Percentiles rank a stretch among this genome's conserved stretches.
Evolutionary conservation across 2,797 vertebrate genomes (phyloP).

Genomic region (Fratercula arctica): DNA sequence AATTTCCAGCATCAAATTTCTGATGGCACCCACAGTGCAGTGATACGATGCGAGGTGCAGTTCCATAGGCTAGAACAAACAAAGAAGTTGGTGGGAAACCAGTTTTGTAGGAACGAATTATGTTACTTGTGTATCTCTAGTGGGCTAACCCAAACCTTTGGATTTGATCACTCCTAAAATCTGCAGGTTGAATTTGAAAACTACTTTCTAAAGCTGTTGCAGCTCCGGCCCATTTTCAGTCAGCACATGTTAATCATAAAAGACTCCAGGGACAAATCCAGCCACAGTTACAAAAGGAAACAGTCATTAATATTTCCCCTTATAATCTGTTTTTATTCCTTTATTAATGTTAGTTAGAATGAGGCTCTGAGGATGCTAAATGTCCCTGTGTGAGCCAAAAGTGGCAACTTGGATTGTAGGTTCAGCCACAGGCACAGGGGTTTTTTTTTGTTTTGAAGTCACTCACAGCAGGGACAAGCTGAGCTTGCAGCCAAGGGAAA

Average conservation of each 20-base stretch:
- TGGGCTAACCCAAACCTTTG: background rate
- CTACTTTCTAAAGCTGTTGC: background rate
- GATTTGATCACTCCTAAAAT: background rate
- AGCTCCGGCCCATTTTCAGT: background rate
- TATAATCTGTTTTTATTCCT: background rate
- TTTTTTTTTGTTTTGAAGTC: background rate
- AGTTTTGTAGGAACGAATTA: background rate
- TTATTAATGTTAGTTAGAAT: constrained; percentile 23
- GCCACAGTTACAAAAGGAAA: background rate
- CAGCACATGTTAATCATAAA: background rate
- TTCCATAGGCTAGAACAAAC: background rate
- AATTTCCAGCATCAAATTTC: background rate
- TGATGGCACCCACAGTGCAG: background rate
- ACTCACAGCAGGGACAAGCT: background rate
- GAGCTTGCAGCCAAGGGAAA: background rate
- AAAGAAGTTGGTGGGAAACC: background rate
- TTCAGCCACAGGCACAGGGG: background rate
- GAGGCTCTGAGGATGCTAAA: background rate
- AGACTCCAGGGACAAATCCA: background rate
- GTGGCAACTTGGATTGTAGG: background rate
- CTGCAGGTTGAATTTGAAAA: background rate
- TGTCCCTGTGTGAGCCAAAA: background rate
- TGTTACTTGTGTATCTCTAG: background rate
- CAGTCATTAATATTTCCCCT: background rate
- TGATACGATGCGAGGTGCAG: rapidly evolving